Conservation (phyloP, 2,888 invertebrate genomes). For the Rotaria socialis region DNA sequence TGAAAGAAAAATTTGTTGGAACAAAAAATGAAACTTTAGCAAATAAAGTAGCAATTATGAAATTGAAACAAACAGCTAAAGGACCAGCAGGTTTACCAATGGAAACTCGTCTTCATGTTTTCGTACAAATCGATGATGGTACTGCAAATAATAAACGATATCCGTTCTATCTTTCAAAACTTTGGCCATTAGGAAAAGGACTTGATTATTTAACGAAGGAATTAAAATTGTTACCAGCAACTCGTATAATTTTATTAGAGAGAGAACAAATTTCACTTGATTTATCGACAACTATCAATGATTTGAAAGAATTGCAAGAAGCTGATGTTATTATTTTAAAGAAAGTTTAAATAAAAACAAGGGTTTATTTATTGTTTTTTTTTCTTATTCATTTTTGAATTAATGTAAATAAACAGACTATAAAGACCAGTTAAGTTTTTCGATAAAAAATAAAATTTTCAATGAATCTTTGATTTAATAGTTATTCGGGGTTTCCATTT, state of each 20-base stretch:
- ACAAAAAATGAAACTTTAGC: conserved; percentile 44
- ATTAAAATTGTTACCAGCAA: conserved; percentile 32
- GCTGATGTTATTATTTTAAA: conserved; percentile 12
- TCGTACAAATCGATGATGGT: conserved; percentile 38
- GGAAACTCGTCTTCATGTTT: conserved; percentile 32
- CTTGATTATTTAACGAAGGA: conserved; percentile 42
- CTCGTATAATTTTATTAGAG: neutral
- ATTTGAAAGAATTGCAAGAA: neutral
- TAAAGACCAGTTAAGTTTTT: too few species aligned
- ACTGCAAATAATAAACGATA: conserved; percentile 24
- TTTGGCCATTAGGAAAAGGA: conserved; percentile 43
- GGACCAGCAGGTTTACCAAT: conserved; percentile 42
- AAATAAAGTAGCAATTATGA: conserved; percentile 43
- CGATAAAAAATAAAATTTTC: too few species aligned
- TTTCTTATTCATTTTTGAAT: too few species aligned
- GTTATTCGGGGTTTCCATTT: too few species aligned
- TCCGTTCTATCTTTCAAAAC: conserved; percentile 44
- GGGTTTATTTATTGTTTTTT: too few species aligned
- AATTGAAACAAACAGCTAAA: conserved; percentile 43
- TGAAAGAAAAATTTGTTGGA: conserved; percentile 16
- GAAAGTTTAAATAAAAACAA: neutral
- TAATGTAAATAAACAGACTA: too few species aligned
- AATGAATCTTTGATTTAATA: too few species aligned
- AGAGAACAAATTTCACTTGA: neutral
- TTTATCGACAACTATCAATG: neutral